These are phyloP conservation scores for Hirtodrosophila trivittata DNA, from an alignment of 2,888 invertebrate genomes.

Conservation along the genomic window DNA sequence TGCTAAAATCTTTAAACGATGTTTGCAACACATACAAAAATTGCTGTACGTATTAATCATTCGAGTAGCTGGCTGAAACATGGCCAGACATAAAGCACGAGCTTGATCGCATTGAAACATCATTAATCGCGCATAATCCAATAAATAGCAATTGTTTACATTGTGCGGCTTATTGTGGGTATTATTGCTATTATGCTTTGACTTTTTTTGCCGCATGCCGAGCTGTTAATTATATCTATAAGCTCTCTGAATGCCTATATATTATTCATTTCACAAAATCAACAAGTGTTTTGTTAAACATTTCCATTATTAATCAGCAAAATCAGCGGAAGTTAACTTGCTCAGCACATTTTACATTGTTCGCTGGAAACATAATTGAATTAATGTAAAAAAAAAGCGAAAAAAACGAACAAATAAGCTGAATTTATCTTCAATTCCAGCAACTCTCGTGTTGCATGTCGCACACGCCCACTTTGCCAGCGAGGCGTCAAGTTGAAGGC, in stretches of 20 bases:
- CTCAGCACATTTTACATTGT: conserved; percentile 11
- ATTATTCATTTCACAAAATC: conserved; percentile 48
- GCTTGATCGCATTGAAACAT: conserved; percentile 58
- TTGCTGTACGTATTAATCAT: conserved; percentile 19
- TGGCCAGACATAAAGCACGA: conserved; percentile 28
- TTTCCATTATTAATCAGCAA: conserved; percentile 51
- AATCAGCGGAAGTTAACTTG: conserved; percentile 45
- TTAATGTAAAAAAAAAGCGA: conserved; percentile 14
- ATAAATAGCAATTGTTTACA: conserved; percentile 61
- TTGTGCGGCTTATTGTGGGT: conserved; percentile 38
- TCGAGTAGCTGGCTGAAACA: neutral
- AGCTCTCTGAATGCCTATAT: conserved; percentile 19
- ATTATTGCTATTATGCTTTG: conserved; percentile 33
- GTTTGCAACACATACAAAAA: too few species aligned
- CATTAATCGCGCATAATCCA: conserved; percentile 59
- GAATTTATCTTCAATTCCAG: conserved; percentile 32
- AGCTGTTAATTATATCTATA: conserved; percentile 47
- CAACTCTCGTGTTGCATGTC: conserved; percentile 39
- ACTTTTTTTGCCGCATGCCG: neutral
- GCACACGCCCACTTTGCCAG: conserved; percentile 54
- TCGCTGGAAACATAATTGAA: conserved; percentile 14
- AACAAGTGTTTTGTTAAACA: conserved; percentile 46
- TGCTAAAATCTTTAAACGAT: too few species aligned
- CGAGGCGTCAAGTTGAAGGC: conserved; percentile 53
- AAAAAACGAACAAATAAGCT: conserved; percentile 3